Evolutionary conservation across 2,113 vertebrate genomes (phyloP).

Genomic region (Pycnonotus jocosus): DNA sequence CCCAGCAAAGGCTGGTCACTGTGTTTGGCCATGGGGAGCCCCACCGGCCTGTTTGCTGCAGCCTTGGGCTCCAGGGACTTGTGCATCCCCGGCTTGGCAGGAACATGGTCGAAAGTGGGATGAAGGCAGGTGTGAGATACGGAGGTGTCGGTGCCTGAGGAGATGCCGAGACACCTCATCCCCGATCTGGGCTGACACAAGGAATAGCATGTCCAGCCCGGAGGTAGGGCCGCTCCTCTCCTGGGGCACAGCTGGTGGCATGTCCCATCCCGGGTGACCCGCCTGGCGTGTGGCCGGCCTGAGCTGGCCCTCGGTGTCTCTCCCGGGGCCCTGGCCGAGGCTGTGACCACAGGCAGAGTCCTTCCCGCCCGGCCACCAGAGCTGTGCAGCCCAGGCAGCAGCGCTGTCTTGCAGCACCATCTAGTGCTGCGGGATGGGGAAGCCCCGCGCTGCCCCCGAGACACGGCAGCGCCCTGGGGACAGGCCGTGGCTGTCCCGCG

Average conservation of each 20-base stretch:
- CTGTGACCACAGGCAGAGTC: rapidly evolving
- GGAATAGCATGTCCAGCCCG: rapidly evolving
- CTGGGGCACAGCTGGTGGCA: neutral
- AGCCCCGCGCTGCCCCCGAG: neutral
- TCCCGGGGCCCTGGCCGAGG: rapidly evolving
- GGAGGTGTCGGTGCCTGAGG: rapidly evolving
- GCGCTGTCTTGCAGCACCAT: slow-evolving; percentile 42
- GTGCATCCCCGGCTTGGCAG: too few species aligned
- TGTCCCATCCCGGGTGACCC: neutral
- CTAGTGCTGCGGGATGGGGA: neutral
- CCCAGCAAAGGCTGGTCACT: too few species aligned
- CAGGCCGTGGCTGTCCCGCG: rapidly evolving
- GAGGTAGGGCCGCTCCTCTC: neutral
- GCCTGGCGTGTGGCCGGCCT: rapidly evolving
- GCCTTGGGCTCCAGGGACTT: neutral
- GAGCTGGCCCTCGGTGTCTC: neutral
- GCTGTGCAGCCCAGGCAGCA: rapidly evolving
- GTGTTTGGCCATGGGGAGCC: rapidly evolving
- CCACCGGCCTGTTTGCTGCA: rapidly evolving
- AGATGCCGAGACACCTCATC: neutral
- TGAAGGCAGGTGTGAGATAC: neutral
- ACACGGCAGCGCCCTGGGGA: neutral
- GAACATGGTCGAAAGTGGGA: neutral
- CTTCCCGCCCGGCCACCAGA: rapidly evolving
- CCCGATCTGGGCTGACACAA: rapidly evolving